Evolutionary conservation across 2,797 vertebrate genomes (phyloP).

Genomic region (Hozukius guyotensis): DNA sequence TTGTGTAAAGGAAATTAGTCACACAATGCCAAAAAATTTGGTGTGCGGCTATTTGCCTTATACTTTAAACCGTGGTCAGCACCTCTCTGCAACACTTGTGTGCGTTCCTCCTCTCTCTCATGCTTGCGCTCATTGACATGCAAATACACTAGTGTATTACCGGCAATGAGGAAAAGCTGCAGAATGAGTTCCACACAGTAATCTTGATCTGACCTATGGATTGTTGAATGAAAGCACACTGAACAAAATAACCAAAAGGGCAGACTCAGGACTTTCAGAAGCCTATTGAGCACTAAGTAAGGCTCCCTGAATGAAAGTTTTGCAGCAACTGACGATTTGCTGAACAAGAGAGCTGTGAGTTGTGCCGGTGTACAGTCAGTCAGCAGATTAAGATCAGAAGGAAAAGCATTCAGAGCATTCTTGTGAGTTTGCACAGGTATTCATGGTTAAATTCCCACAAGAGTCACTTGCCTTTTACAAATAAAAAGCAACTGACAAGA

Average conservation of each 20-base stretch:
- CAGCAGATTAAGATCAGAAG: not conserved
- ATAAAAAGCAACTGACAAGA: not conserved
- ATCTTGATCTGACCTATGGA: conserved; percentile 29
- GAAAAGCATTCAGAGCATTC: not conserved
- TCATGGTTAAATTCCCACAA: conserved; percentile 18
- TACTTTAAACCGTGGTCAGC: not conserved
- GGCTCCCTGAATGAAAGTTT: conserved; percentile 3
- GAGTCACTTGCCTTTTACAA: conserved; percentile 17
- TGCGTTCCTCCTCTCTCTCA: not conserved
- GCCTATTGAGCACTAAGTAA: not conserved
- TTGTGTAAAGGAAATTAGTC: not conserved
- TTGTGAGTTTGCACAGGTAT: not conserved
- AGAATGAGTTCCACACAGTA: conserved; percentile 29
- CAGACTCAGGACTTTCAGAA: conserved; percentile 4
- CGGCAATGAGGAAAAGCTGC: not conserved
- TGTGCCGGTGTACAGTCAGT: not conserved
- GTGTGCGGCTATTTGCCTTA: not conserved
- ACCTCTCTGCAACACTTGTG: not conserved
- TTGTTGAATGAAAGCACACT: conserved; percentile 24
- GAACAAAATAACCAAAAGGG: conserved; percentile 19
- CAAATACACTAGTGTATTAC: not conserved
- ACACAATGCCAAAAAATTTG: too few species aligned
- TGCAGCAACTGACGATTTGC: not conserved
- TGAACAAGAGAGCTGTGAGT: not conserved
- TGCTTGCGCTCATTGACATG: conserved; percentile 13